These are phyloP conservation scores for Apotomis turbidana DNA, from an alignment of 2,888 invertebrate species.

Conservation along the genomic window DNA sequence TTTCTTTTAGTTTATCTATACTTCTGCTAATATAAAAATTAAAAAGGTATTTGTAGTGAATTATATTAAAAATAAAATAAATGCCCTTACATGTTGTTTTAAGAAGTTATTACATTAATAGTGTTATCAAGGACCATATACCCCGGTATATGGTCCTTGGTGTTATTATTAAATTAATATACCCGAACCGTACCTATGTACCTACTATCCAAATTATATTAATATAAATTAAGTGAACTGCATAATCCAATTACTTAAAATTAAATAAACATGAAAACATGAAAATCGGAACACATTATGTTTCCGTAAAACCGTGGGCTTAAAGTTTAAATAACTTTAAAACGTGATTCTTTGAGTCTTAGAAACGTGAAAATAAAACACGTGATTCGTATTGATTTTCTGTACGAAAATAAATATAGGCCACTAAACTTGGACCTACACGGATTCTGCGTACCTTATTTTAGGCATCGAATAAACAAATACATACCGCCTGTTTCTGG, in stretches of 20 bases:
- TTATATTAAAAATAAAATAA: no score
- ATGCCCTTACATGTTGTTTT: no score
- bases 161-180: no score
- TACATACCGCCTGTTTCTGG: slow-evolving; percentile 67
- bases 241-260: neutral
- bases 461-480: slow-evolving; percentile 11
- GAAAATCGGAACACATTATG: neutral
- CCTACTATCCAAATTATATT: neutral
- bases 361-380: neutral
- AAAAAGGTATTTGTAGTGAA: no score
- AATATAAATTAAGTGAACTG: neutral
- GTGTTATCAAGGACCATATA: no score
- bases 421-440: slow-evolving; percentile 24
- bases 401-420: slow-evolving; percentile 29
- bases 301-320: neutral
- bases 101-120: no score
- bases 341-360: neutral
- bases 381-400: slow-evolving; percentile 33
- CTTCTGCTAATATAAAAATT: no score
- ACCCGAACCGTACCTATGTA: no score
- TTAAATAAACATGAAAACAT: neutral
- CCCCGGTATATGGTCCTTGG: no score
- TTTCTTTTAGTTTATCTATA: no score
- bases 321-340: neutral
- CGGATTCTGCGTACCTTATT: slow-evolving; percentile 16